These are phyloP conservation scores for Megastigmus dorsalis DNA, from an alignment of 2,888 invertebrate genomes.

Conservation along the genomic window DNA sequence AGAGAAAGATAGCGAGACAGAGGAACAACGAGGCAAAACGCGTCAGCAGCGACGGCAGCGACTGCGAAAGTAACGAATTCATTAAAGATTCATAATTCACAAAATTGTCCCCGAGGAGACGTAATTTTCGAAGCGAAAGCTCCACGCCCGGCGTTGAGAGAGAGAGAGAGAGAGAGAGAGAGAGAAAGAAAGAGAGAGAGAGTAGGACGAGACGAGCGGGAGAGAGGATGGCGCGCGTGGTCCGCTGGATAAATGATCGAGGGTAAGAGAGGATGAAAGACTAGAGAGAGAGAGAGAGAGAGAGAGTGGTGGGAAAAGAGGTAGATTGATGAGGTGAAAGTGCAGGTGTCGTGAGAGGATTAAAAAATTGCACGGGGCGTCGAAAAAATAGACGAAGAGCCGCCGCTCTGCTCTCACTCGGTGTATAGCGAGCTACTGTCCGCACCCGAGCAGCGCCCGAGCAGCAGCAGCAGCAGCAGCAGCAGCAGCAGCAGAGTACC, in stretches of 20 bases:
- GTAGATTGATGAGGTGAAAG: conserved; percentile 65
- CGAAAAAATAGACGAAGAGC: conserved; percentile 48
- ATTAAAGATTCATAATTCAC: conserved; percentile 53
- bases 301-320: conserved; percentile 28
- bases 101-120: conserved; percentile 48
- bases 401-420: too few species aligned
- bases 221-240: conserved; percentile 10
- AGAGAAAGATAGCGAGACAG: background rate
- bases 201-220: too few species aligned
- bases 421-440: background rate
- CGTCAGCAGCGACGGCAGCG: background rate
- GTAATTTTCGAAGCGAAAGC: conserved; percentile 44
- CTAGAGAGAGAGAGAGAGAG: background rate
- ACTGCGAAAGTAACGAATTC: conserved; percentile 36
- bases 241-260: too few species aligned
- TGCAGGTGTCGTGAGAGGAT: conserved; percentile 60
- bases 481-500: background rate
- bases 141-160: background rate
- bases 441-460: background rate
- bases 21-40: background rate
- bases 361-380: conserved; percentile 60
- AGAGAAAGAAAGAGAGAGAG: conserved; percentile 40
- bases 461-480: background rate
- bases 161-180: conserved; percentile 53
- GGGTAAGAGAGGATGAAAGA: conserved; percentile 52